Evolutionary conservation across 2,888 invertebrate genomes (phyloP).

Genomic region (Thymelicus acteon): DNA sequence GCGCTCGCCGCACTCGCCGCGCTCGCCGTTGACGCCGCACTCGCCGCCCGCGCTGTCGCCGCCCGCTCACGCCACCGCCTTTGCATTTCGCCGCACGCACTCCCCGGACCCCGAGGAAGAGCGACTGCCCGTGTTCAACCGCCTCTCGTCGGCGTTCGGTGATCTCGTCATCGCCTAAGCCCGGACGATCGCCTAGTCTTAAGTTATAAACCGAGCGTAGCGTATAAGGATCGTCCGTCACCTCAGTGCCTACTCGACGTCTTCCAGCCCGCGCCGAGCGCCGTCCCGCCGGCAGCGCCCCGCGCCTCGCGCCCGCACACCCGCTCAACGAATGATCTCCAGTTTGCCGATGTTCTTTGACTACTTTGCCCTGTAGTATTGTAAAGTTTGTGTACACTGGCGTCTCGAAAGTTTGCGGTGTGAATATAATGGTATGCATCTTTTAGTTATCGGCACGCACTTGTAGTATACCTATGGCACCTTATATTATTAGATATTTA

Average conservation of each 20-base stretch:
- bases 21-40: slow-evolving; percentile 64
- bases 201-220: slow-evolving; percentile 78
- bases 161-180: slow-evolving; percentile 79
- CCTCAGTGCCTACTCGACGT: slow-evolving; percentile 81
- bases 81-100: slow-evolving; percentile 74
- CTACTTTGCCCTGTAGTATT: slow-evolving; percentile 78
- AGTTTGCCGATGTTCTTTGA: slow-evolving; percentile 78
- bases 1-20: slow-evolving; percentile 64
- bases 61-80: slow-evolving; percentile 75
- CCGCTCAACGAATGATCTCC: slow-evolving; percentile 85
- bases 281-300: slow-evolving; percentile 69
- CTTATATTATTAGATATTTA: slow-evolving; percentile 83
- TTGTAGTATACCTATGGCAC: slow-evolving; percentile 81
- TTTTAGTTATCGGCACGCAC: slow-evolving; percentile 81
- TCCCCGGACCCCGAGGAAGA: slow-evolving; percentile 85
- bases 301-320: slow-evolving; percentile 71
- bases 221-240: slow-evolving; percentile 78
- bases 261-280: slow-evolving; percentile 78
- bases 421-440: slow-evolving; percentile 77
- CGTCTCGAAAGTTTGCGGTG: slow-evolving; percentile 84
- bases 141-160: slow-evolving; percentile 77
- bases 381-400: slow-evolving; percentile 78
- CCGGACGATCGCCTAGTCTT: slow-evolving; percentile 68
- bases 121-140: slow-evolving; percentile 91
- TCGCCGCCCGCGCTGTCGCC: slow-evolving; percentile 80